A percentile compares a stretch with the other conserved stretches of the same genome.
phyloP scores from a whole-genome alignment of 2,797 vertebrate species.

The Myotis daubentonii region DNA sequence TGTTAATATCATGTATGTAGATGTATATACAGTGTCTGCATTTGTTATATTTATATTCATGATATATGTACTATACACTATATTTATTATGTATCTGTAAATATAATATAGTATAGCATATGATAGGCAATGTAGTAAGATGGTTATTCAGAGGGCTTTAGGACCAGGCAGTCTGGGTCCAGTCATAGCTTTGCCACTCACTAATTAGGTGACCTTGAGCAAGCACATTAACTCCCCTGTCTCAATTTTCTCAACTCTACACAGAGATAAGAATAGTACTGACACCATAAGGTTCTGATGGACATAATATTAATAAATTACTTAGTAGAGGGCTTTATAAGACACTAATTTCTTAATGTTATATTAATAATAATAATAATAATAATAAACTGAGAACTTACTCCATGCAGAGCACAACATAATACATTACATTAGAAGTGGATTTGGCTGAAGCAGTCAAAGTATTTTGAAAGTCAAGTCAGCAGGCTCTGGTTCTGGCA shows the following conservation, averaged over 20 bases:
- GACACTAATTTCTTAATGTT: not conserved
- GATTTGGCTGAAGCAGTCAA: not conserved
- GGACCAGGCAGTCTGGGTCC: not conserved
- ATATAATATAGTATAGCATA: not conserved
- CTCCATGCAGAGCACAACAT: not conserved
- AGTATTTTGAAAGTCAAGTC: not conserved
- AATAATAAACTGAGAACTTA: not conserved
- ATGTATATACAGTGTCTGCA: not conserved
- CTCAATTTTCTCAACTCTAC: not conserved
- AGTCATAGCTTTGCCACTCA: not conserved
- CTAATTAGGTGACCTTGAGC: not conserved
- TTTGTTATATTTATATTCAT: not conserved
- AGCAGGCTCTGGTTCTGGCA: not conserved
- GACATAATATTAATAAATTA: not conserved
- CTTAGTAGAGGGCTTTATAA: not conserved
- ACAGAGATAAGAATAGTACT: not conserved
- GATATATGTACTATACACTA: not conserved
- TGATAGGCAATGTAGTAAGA: not conserved
- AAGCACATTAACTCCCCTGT: not conserved
- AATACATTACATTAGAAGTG: not conserved
- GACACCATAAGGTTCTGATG: not conserved
- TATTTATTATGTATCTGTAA: not conserved
- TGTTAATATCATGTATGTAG: not conserved
- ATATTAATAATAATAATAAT: not conserved
- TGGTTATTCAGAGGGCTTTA: not conserved